A percentile compares a stretch with the other conserved stretches of the same genome.
phyloP scores from a whole-genome alignment of 1,140 invertebrate genomes.

The Notospermus geniculatus region DNA sequence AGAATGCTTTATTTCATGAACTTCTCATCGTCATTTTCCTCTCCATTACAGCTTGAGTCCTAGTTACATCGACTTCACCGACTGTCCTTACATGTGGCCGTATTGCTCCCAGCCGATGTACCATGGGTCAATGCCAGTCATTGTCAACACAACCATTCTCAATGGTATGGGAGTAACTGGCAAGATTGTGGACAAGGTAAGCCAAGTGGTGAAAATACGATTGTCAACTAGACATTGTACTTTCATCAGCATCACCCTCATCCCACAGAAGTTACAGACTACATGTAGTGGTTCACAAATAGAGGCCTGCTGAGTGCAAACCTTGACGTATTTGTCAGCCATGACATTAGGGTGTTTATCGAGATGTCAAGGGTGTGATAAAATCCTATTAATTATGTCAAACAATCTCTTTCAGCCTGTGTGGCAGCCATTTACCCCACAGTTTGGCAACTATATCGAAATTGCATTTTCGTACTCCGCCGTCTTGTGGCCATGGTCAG shows the following conservation, averaged over 20 bases:
- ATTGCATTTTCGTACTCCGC: constrained; percentile 68
- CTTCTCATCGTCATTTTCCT: too few relatives aligned
- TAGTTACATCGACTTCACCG: constrained; percentile 86
- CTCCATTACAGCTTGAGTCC: constrained; percentile 50
- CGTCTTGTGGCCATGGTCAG: constrained; percentile 94
- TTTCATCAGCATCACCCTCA: too few relatives aligned
- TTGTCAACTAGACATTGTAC: too few relatives aligned
- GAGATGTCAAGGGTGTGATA: too few relatives aligned
- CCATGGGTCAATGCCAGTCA: constrained; percentile 78
- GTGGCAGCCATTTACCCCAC: constrained; percentile 84
- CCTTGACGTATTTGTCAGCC: too few relatives aligned
- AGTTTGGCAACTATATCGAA: constrained; percentile 64
- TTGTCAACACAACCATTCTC: constrained; percentile 71
- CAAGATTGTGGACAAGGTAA: constrained; percentile 49
- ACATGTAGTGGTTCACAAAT: too few relatives aligned
- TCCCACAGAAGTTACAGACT: too few relatives aligned
- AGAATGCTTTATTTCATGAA: constrained; percentile 15
- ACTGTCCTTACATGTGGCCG: constrained; percentile 97
- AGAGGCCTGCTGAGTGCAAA: too few relatives aligned
- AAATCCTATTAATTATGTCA: too few relatives aligned
- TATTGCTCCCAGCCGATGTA: constrained; percentile 95
- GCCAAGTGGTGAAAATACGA: too few relatives aligned
- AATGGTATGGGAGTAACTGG: constrained; percentile 80
- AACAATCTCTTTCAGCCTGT: constrained; percentile 58
- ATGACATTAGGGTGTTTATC: too few relatives aligned